Conservation (phyloP, 2,797 vertebrate species). For the Pantherophis alleghaniensis region DNA sequence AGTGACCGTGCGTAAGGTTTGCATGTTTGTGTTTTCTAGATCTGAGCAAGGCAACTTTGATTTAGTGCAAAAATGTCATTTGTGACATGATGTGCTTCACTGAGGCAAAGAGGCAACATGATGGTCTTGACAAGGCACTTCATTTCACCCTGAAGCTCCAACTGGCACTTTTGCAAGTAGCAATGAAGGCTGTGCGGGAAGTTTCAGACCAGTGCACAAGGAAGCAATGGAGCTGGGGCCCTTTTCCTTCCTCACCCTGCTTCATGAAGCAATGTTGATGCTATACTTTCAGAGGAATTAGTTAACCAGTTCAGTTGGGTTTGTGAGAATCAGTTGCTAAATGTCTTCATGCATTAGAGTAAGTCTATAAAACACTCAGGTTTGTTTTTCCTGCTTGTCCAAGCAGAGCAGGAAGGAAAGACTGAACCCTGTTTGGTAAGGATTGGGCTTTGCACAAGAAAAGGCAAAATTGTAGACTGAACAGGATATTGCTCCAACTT, state of each 20-base stretch:
- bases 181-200: not conserved
- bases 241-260: not conserved
- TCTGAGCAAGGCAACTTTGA: not conserved
- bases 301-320: not conserved
- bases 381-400: not conserved
- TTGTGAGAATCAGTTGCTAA: not conserved
- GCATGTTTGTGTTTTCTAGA: not conserved
- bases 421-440: not conserved
- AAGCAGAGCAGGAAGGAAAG: not conserved
- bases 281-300: not conserved
- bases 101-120: not conserved
- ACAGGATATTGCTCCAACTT: not conserved
- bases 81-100: not conserved
- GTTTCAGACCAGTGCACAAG: not conserved
- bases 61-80: not conserved
- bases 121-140: not conserved
- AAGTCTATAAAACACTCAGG: not conserved
- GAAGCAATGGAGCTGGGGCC: not conserved
- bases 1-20: not conserved
- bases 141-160: not conserved
- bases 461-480: not conserved
- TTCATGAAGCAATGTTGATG: not conserved
- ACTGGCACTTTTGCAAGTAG: not conserved
- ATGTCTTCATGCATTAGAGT: not conserved
- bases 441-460: not conserved